A percentile compares a stretch with the other conserved stretches of the same genome.
Conservation (phyloP, 2,888 invertebrate species). For the Isoperla grammatica region DNA sequence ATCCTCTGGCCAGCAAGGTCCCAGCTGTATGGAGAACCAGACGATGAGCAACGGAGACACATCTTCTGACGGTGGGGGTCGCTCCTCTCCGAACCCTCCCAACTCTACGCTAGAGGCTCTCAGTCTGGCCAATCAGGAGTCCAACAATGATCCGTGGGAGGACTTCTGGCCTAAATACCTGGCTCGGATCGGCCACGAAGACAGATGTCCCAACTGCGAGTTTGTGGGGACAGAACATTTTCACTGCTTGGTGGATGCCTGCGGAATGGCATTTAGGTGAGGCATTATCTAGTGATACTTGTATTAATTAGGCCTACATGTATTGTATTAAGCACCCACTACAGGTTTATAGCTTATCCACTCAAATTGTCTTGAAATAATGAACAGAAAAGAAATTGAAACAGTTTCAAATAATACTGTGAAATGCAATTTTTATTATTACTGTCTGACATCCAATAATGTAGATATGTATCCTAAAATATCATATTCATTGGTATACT, state of each 20-base stretch:
- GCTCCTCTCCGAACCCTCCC: neutral
- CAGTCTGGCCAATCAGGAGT: slow-evolving; percentile 7
- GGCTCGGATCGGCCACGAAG: slow-evolving; percentile 44
- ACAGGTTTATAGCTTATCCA: no score
- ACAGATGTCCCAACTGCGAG: slow-evolving; percentile 48
- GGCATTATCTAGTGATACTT: slow-evolving; percentile 26
- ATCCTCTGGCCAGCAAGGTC: slow-evolving; percentile 26
- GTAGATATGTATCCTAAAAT: no score
- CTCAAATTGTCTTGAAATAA: no score
- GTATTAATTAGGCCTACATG: no score
- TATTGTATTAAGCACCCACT: no score
- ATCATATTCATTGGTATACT: no score
- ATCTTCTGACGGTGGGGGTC: slow-evolving; percentile 10
- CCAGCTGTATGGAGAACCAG: slow-evolving; percentile 21
- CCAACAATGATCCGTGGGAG: slow-evolving; percentile 37
- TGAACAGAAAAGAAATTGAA: no score
- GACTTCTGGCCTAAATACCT: slow-evolving; percentile 55
- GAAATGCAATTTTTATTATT: no score
- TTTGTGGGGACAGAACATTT: slow-evolving; percentile 75
- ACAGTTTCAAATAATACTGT: no score
- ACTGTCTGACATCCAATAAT: no score
- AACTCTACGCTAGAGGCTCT: slow-evolving; percentile 18
- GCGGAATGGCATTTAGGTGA: slow-evolving; percentile 66
- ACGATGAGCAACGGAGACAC: slow-evolving; percentile 34
- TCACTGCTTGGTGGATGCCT: slow-evolving; percentile 75